Evolutionary conservation across 1,140 invertebrate species (phyloP), one percentile per base, ranked within the genome.

Genomic region (Doryteuthis pealeii): DNA sequence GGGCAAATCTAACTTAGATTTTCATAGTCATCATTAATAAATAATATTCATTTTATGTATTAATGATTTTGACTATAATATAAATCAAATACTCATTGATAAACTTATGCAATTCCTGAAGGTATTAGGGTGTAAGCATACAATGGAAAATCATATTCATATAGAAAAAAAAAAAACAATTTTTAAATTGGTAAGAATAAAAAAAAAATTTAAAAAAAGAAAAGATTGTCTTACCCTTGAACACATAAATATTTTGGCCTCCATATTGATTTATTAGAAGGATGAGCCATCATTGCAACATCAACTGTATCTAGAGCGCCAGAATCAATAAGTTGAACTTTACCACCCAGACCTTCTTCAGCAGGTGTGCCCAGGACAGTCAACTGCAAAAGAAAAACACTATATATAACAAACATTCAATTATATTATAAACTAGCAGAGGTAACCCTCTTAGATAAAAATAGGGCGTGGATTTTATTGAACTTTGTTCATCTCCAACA

Each of bases 241-340:
- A 80, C 78, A 28, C 74, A 78, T 58, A 79, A 83, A 74, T 82
- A 85, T 35, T 77, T 77, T 65, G 80, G 80, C 71, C 66, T 79
- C 18, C 77, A 69, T n/a, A 78, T 70, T 67, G 75, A 80, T 32
- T 70, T 69, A 70, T 83, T 78, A n/a, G 78, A 81, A 0, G 88
- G 88, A 79, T 89, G 88, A 45, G 85, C 86, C 88, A 89, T 89
- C 77, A 89, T 76, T 18, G 87, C 86, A 58, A 82, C 77, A 78
- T 89, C 87, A 49, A 89, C 74, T 74, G 83, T 84, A 22, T 83
- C 74, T 76, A 88, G 88, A 2, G 84, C 85, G n/a, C 85, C 85
- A 18, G 79, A 79, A 28, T 82, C 73, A 14, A 89, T 83, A 33
- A 89, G 71, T n/a, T 83, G 78, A 26, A 87, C 81, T 78, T 89